Percentiles rank a stretch among this genome's conserved stretches.
These are phyloP conservation scores for Drosophila arizonae DNA, from an alignment of 1,140 invertebrate species.

Conservation along the genomic window DNA sequence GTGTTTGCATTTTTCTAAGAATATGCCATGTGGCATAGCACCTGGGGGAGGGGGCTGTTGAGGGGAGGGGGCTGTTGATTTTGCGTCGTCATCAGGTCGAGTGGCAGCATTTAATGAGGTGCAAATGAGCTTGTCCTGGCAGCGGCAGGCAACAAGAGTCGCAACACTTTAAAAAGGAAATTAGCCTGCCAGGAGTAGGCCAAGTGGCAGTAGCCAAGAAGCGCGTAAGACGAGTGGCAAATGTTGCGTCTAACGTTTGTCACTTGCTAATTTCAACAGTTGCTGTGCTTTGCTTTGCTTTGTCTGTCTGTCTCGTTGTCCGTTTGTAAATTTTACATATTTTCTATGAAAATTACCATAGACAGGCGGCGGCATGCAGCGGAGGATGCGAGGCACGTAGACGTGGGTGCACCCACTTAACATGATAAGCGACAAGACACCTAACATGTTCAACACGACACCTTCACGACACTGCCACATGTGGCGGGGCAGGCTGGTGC, in stretches of 20 bases:
- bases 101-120: slow-evolving; percentile 82
- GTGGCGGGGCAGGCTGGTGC: slow-evolving; percentile 9
- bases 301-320: slow-evolving; percentile 23
- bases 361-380: slow-evolving; percentile 31
- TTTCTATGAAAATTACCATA: slow-evolving; percentile 78
- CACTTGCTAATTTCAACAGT: slow-evolving; percentile 72
- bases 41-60: background rate
- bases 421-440: slow-evolving; percentile 81
- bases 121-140: slow-evolving; percentile 78
- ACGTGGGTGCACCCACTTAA: slow-evolving; percentile 75
- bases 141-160: slow-evolving; percentile 50
- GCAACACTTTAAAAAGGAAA: slow-evolving; percentile 78
- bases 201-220: slow-evolving; percentile 61
- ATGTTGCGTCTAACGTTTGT: slow-evolving; percentile 58
- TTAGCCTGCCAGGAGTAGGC: slow-evolving; percentile 77
- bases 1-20: slow-evolving; percentile 37
- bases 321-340: slow-evolving; percentile 70
- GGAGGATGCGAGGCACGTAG: slow-evolving; percentile 65
- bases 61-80: slow-evolving; percentile 40
- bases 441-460: slow-evolving; percentile 81
- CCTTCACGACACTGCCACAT: slow-evolving; percentile 67
- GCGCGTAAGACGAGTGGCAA: slow-evolving; percentile 59
- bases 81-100: slow-evolving; percentile 71
- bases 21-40: slow-evolving; percentile 3
- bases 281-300: slow-evolving; percentile 46